phyloP scores from a whole-genome alignment of 1,140 invertebrate genomes.

The Trialeurodes vaporariorum region DNA sequence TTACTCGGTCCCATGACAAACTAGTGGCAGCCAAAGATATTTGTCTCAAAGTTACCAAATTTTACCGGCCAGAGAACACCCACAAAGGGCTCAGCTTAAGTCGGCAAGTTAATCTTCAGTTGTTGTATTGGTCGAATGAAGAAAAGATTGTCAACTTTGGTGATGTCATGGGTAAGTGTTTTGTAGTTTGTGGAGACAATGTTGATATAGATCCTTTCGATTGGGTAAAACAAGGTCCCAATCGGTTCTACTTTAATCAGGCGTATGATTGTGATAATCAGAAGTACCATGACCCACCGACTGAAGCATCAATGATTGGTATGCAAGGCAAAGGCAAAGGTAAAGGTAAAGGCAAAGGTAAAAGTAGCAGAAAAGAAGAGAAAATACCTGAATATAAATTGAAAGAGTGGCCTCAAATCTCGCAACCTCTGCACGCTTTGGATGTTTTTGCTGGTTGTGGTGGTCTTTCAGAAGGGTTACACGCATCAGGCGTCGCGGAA shows the following conservation, averaged over 20 bases:
- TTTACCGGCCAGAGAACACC: constrained; percentile 70
- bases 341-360: constrained; percentile 57
- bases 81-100: constrained; percentile 37
- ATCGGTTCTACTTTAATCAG: constrained; percentile 65
- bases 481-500: constrained; percentile 54
- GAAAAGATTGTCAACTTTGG: constrained; percentile 31
- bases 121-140: constrained; percentile 53
- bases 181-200: constrained; percentile 44
- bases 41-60: constrained; percentile 51
- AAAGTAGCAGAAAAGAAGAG: constrained; percentile 31
- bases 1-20: constrained; percentile 36
- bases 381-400: constrained; percentile 23
- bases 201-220: constrained; percentile 37
- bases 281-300: constrained; percentile 49
- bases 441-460: constrained; percentile 88
- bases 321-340: constrained; percentile 44
- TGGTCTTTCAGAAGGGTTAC: constrained; percentile 59
- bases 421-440: constrained; percentile 47
- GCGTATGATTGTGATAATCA: constrained; percentile 48
- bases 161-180: constrained; percentile 48
- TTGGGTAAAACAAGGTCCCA: constrained; percentile 49
- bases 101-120: constrained; percentile 55
- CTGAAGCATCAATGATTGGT: constrained; percentile 44
- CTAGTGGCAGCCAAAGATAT: constrained; percentile 44
- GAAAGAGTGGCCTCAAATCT: constrained; percentile 31